Percentiles rank a stretch among this genome's conserved stretches.
phyloP scores from a whole-genome alignment of 2,888 invertebrate species.

The Watsonalla cultraria region DNA sequence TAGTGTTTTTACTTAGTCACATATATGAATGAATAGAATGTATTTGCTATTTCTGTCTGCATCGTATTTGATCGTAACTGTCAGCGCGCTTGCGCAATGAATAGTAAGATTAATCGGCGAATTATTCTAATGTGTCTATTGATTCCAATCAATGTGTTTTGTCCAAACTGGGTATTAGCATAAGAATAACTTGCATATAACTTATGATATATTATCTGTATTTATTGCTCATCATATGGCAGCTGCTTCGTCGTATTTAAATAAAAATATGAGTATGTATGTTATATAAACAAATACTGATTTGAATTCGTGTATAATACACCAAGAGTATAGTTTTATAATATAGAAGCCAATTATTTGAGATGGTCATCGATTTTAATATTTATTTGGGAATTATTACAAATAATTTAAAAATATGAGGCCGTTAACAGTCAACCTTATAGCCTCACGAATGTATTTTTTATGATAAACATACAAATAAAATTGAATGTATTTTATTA shows the following conservation, averaged over 20 bases:
- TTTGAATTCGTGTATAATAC: background rate
- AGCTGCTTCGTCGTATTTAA: background rate
- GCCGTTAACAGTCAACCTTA: too few relatives aligned
- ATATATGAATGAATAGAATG: background rate
- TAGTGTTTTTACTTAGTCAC: too few relatives aligned
- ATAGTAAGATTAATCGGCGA: conserved; percentile 51
- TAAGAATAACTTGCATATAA: conserved; percentile 43
- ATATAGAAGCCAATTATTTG: too few relatives aligned
- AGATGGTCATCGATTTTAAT: too few relatives aligned
- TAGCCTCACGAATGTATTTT: too few relatives aligned
- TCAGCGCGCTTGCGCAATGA: conserved; percentile 34
- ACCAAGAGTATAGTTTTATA: too few relatives aligned
- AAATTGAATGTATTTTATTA: too few relatives aligned
- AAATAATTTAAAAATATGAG: too few relatives aligned
- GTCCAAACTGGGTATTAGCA: conserved; percentile 49
- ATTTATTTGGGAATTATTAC: too few relatives aligned
- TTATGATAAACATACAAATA: too few relatives aligned
- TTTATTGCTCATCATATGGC: conserved; percentile 20
- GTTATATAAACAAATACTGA: conserved; percentile 1
- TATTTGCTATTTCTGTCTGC: background rate
- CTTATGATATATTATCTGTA: conserved; percentile 36
- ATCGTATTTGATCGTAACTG: background rate
- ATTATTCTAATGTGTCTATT: conserved; percentile 61
- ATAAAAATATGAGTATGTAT: background rate
- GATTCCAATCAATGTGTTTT: conserved; percentile 55